phyloP scores from a whole-genome alignment of 2,888 invertebrate genomes.

The Bursaphelenchus okinawaensis region DNA sequence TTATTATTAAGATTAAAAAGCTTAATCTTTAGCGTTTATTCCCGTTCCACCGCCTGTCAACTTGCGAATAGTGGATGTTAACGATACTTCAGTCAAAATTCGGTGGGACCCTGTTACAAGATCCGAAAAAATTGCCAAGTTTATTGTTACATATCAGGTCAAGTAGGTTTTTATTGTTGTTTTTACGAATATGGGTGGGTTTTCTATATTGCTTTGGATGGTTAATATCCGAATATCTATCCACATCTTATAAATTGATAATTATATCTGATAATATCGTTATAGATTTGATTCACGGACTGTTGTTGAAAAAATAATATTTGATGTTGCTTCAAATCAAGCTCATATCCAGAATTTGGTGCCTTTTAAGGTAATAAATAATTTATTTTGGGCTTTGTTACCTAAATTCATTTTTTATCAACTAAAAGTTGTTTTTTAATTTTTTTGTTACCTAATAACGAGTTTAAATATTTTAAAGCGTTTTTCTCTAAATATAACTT shows the following conservation, averaged over 20 bases:
- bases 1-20: too few species aligned
- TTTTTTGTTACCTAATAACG: too few species aligned
- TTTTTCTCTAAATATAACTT: background rate
- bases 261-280: background rate
- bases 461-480: background rate
- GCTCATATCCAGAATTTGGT: slow-evolving; percentile 6
- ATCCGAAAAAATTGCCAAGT: slow-evolving; percentile 59
- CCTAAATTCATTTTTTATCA: too few species aligned
- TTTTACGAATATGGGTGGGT: too few species aligned
- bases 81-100: slow-evolving; percentile 83
- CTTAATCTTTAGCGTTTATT: slow-evolving; percentile 64
- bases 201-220: too few species aligned
- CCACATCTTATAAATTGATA: background rate
- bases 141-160: slow-evolving; percentile 91
- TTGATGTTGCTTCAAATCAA: slow-evolving; percentile 13
- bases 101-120: slow-evolving; percentile 85
- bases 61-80: slow-evolving; percentile 83
- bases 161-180: too few species aligned
- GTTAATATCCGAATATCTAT: too few species aligned
- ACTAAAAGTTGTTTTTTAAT: too few species aligned
- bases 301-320: slow-evolving; percentile 2
- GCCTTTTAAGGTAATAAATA: slow-evolving; percentile 10
- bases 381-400: too few species aligned
- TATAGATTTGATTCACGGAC: slow-evolving; percentile 14
- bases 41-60: slow-evolving; percentile 83